Base-by-base conservation (phyloP, 2,113 vertebrate species). In the Noctilio leporinus region DNA sequence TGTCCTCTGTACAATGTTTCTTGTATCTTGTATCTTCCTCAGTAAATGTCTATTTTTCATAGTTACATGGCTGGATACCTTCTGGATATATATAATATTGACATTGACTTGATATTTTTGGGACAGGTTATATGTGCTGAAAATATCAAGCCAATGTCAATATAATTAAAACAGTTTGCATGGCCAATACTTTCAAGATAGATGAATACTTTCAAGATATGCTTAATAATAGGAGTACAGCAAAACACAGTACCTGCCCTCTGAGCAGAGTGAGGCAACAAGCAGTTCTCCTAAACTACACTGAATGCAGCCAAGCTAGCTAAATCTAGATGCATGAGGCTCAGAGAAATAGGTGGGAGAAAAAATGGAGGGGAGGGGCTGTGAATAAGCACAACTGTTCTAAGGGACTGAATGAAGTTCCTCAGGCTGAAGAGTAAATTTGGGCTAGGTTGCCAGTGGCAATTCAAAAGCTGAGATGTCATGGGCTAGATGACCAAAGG, bases 231-330 rank as follows among this genome's bases (percentile, higher is more conserved):
- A 30, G 26, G 9, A 28, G 2, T 62, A 11, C 17, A 47, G 51
- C 7, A 77, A 55, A 40, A 35, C 30, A 3, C 4, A 0, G 28
- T 28, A 28, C 75, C 69, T 47, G 28, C 8, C 3, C 9, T 82
- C 53, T 47, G 55, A 49, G 30, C 10, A 26, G 45, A 81, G 28
- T 73, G 45, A 55, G 17, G 11, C 24, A 24, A 6, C 7, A 59
- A 53, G 9, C 1, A 24, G n/a, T 69, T 45, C 16, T 64, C 43
- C 14, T n/a, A n/a, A n/a, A 64, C 17, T 14, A 17, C 0, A 0
- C 33, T 6, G 0, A 53, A 3, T 7, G 20, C 43, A 14, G 0
- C 6, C 1, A 8, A 28, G 35, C 69, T n/a, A 38, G 30, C 45
- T 40, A 70, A n/a, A 51, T 14, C 33, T 30, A 75, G n/a, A 81